Evolutionary conservation across 2,888 invertebrate genomes (phyloP).

Genomic region (Perithous albicinctus): DNA sequence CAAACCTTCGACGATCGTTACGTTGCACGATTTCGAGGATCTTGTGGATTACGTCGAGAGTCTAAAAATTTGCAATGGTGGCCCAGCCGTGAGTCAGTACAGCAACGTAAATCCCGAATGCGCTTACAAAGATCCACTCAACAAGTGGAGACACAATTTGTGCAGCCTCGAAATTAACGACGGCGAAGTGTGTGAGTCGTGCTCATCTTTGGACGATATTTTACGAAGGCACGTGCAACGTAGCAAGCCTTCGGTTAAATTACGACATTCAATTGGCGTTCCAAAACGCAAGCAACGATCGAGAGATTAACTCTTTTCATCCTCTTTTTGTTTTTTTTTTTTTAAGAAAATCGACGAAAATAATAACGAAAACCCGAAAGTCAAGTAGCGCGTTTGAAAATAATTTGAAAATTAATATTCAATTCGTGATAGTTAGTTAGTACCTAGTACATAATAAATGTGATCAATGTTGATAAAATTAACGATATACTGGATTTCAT

Average conservation of each 20-base stretch:
- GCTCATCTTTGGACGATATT: constrained; percentile 70
- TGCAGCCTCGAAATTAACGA: constrained; percentile 70
- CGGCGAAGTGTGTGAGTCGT: constrained; percentile 69
- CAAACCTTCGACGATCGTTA: constrained; percentile 62
- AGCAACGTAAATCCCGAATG: constrained; percentile 71
- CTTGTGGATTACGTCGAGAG: constrained; percentile 69
- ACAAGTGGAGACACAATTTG: constrained; percentile 74
- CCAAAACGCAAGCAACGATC: constrained; percentile 42
- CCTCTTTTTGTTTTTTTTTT: background rate
- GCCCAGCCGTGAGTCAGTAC: constrained; percentile 69
- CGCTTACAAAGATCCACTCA: constrained; percentile 72
- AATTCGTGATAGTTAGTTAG: background rate
- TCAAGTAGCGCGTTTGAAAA: background rate
- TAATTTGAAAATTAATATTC: background rate
- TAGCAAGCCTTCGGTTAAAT: constrained; percentile 59
- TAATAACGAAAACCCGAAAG: background rate
- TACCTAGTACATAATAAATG: constrained; percentile 1
- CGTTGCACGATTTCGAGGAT: constrained; percentile 70
- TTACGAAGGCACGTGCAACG: constrained; percentile 69
- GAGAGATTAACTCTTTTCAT: constrained; percentile 16
- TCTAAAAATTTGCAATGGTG: constrained; percentile 72
- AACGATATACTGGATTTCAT: constrained; percentile 24
- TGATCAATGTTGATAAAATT: background rate
- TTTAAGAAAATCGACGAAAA: background rate
- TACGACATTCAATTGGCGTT: constrained; percentile 36